These are phyloP conservation scores for Hofmannophila pseudospretella DNA, from an alignment of 2,888 invertebrate genomes.

Conservation along the genomic window DNA sequence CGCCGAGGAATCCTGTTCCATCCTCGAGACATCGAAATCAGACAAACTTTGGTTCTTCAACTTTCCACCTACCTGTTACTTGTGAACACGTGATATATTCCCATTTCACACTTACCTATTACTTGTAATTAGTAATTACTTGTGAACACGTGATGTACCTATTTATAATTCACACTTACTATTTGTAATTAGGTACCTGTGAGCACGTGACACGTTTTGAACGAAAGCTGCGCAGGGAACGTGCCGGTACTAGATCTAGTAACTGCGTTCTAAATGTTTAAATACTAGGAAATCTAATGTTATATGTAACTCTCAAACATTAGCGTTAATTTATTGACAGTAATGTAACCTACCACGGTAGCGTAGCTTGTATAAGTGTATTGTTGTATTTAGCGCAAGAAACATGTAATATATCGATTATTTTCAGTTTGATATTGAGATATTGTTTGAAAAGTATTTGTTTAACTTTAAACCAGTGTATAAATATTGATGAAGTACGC, in stretches of 20 bases:
- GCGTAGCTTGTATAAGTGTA: constrained; percentile 67
- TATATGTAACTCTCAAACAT: constrained; percentile 19
- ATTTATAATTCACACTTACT: too few species aligned
- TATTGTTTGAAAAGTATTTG: constrained; percentile 45
- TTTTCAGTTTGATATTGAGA: constrained; percentile 39
- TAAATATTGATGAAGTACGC: constrained; percentile 14
- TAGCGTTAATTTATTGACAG: constrained; percentile 44
- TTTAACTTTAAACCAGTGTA: constrained; percentile 29
- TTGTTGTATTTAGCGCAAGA: constrained; percentile 55
- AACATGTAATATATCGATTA: constrained; percentile 56
- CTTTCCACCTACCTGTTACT: too few species aligned
- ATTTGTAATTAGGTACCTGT: too few species aligned
- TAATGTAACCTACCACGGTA: constrained; percentile 47
- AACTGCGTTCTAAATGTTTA: constrained; percentile 10
- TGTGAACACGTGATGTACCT: too few species aligned
- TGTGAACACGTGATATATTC: too few species aligned
- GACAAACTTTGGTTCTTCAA: too few species aligned
- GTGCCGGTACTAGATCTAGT: constrained; percentile 4
- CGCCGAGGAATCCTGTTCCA: too few species aligned
- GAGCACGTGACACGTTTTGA: too few species aligned
- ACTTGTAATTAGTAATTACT: too few species aligned
- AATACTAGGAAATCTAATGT: constrained; percentile 15
- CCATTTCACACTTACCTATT: too few species aligned
- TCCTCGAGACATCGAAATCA: too few species aligned
- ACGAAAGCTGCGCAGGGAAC: neutral